Evolutionary conservation across 2,113 vertebrate species (phyloP).

Genomic region (Pedionomus torquatus): DNA sequence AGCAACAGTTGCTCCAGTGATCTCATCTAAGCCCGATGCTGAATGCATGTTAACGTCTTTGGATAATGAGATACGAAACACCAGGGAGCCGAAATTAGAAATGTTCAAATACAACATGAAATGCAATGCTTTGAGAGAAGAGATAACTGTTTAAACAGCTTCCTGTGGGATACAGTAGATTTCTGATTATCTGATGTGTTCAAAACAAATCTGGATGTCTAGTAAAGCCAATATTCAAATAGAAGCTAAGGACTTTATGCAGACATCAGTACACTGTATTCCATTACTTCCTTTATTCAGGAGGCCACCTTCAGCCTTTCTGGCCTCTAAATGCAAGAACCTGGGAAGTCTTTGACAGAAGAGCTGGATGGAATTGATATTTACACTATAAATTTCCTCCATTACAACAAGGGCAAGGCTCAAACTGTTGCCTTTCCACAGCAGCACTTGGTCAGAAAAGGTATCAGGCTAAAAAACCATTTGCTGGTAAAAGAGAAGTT

Average conservation of each 20-base stretch:
- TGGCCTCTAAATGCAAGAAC: background rate
- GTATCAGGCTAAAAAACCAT: background rate
- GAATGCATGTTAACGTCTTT: background rate
- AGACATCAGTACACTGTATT: background rate
- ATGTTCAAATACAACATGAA: conserved; percentile 1
- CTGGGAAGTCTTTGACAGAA: background rate
- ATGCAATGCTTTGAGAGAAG: background rate
- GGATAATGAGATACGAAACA: background rate
- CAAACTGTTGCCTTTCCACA: background rate
- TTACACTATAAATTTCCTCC: background rate
- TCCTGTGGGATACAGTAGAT: background rate
- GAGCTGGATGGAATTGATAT: background rate
- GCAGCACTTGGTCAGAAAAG: background rate
- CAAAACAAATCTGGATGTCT: background rate
- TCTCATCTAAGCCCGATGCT: background rate
- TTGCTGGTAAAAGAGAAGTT: background rate
- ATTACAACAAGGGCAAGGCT: background rate
- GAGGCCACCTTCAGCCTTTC: background rate
- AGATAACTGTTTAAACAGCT: background rate
- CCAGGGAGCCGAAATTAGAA: conserved; percentile 1
- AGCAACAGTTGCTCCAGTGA: background rate
- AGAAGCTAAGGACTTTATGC: background rate
- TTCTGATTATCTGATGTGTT: background rate
- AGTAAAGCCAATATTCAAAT: background rate
- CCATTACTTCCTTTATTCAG: background rate